phyloP scores from a whole-genome alignment of 2,888 invertebrate species.

The Drosophila neotestacea region DNA sequence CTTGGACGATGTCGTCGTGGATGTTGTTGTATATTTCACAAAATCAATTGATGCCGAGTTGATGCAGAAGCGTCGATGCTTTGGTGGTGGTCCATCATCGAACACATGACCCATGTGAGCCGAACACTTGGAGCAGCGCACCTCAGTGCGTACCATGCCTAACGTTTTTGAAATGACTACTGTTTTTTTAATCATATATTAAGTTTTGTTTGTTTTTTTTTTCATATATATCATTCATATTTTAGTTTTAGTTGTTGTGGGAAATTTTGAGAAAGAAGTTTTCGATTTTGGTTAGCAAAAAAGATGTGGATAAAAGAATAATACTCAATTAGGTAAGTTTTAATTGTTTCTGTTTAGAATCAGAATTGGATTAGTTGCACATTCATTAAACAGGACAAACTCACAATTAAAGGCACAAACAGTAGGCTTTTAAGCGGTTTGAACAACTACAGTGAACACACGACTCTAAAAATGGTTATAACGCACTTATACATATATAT shows the following conservation, averaged over 20 bases:
- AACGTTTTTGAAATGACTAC: constrained; percentile 88
- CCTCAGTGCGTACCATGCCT: constrained; percentile 98
- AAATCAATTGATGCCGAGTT: constrained; percentile 90
- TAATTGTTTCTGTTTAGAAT: constrained; percentile 41
- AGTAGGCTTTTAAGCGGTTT: constrained; percentile 41
- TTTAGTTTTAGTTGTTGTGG: constrained; percentile 19
- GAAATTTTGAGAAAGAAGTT: constrained; percentile 51
- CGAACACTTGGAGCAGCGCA: constrained; percentile 96
- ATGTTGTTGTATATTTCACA: constrained; percentile 68
- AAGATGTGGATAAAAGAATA: constrained; percentile 78
- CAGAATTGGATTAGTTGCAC: constrained; percentile 60
- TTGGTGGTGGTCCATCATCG: constrained; percentile 97
- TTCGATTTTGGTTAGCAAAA: constrained; percentile 66
- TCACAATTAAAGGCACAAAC: constrained; percentile 63
- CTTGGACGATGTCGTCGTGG: constrained; percentile 70
- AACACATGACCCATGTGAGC: constrained; percentile 99
- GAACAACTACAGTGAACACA: constrained; percentile 59
- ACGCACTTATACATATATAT: constrained; percentile 24
- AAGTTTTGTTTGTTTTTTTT: constrained; percentile 33
- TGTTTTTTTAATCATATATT: constrained; percentile 77
- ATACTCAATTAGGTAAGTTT: constrained; percentile 78
- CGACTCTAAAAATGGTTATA: constrained; percentile 32
- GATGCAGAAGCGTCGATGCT: constrained; percentile 97
- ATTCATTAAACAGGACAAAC: constrained; percentile 62
- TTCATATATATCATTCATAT: constrained; percentile 27